Evolutionary conservation across 2,113 vertebrate genomes (phyloP).

Genomic region (Lota lota): DNA sequence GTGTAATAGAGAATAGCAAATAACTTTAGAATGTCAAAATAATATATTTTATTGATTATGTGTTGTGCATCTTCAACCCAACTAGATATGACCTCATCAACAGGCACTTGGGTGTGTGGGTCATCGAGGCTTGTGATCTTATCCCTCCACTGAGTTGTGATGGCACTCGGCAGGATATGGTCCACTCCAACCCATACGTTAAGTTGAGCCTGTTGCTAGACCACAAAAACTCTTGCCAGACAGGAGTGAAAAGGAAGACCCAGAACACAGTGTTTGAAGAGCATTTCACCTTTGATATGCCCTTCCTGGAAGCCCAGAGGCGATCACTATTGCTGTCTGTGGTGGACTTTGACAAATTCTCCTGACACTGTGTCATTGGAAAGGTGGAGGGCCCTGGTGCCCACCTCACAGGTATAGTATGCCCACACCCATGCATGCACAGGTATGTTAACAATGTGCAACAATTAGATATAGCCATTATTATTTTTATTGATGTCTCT

Average conservation of each 20-base stretch:
- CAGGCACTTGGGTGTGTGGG: slow-evolving; percentile 79
- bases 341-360: slow-evolving; percentile 91
- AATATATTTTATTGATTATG: background rate
- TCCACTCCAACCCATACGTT: slow-evolving; percentile 87
- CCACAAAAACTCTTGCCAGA: slow-evolving; percentile 92
- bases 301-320: slow-evolving; percentile 87
- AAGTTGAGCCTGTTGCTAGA: slow-evolving; percentile 88
- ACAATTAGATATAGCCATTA: background rate
- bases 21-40: no score
- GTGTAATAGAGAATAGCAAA: no score
- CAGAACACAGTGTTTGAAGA: slow-evolving; percentile 89
- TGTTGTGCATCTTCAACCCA: background rate
- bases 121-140: slow-evolving; percentile 86
- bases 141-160: slow-evolving; percentile 80
- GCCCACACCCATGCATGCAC: background rate
- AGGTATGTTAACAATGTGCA: background rate
- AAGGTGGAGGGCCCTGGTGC: slow-evolving; percentile 89
- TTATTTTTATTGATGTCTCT: no score
- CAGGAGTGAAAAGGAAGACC: slow-evolving; percentile 86
- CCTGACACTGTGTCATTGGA: slow-evolving; percentile 86
- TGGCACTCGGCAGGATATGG: slow-evolving; percentile 80
- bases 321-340: slow-evolving; percentile 85
- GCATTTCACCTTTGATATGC: slow-evolving; percentile 87
- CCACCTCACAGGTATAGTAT: slow-evolving; percentile 83
- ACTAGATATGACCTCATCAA: slow-evolving; percentile 77